Conservation (phyloP, 2,888 invertebrate genomes). For the Amiota mariae region DNA sequence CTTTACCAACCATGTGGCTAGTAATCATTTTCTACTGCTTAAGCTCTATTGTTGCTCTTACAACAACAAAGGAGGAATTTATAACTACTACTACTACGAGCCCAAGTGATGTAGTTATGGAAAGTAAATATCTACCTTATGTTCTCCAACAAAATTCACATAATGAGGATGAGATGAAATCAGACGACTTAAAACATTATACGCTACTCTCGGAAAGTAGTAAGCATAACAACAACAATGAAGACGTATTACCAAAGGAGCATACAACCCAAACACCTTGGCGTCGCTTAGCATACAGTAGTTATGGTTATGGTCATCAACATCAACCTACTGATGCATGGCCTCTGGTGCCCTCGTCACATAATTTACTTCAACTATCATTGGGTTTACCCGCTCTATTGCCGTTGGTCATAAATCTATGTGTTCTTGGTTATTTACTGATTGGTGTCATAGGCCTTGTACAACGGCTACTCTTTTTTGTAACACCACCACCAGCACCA, state of each 20-base stretch:
- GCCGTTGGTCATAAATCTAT: constrained; percentile 57
- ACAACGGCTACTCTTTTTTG: constrained; percentile 18
- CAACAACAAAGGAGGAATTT: background rate
- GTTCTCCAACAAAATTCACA: constrained; percentile 6
- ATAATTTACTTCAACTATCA: background rate
- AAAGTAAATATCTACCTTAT: constrained; percentile 19
- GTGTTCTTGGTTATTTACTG: constrained; percentile 53
- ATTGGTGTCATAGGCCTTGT: constrained; percentile 50
- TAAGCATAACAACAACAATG: background rate
- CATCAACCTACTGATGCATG: constrained; percentile 33
- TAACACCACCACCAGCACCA: too few species aligned
- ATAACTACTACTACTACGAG: background rate
- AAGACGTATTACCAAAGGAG: constrained; percentile 21
- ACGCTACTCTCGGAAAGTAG: constrained; percentile 51
- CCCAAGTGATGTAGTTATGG: background rate
- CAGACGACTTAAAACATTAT: constrained; percentile 43
- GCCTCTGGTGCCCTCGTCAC: constrained; percentile 18
- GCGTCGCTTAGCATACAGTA: constrained; percentile 10
- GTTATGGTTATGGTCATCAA: constrained; percentile 28
- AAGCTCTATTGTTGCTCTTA: background rate
- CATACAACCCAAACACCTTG: background rate
- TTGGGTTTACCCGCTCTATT: constrained; percentile 40
- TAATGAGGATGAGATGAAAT: constrained; percentile 28
- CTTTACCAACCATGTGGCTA: constrained; percentile 44
- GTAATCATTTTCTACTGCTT: constrained; percentile 39